Percentiles rank a stretch among this genome's conserved stretches.
Conservation (phyloP, 1,140 invertebrate species). For the Anastrepha ludens region DNA sequence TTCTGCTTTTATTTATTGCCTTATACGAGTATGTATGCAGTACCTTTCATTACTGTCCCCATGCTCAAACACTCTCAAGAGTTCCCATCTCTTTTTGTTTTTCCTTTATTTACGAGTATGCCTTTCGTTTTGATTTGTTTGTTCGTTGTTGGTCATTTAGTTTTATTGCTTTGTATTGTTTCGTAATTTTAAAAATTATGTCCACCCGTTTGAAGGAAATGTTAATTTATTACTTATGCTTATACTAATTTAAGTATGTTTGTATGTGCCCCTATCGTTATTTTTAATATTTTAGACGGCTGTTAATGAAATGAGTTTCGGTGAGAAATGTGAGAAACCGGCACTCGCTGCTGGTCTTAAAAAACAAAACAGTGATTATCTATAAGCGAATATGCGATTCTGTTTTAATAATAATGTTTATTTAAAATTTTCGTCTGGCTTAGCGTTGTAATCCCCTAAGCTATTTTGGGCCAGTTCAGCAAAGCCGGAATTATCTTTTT, state of each 20-base stretch:
- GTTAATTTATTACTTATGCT: neutral
- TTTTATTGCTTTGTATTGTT: slow-evolving; percentile 52
- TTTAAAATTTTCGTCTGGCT: too few relatives aligned
- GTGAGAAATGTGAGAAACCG: too few relatives aligned
- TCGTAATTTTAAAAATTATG: slow-evolving; percentile 34
- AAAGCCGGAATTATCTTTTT: too few relatives aligned
- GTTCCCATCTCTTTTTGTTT: neutral
- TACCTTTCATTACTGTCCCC: slow-evolving; percentile 35
- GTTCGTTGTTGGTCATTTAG: slow-evolving; percentile 36
- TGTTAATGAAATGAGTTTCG: too few relatives aligned
- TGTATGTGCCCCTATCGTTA: neutral
- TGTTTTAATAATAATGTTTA: too few relatives aligned
- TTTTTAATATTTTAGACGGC: too few relatives aligned
- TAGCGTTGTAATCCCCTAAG: too few relatives aligned
- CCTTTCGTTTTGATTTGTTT: neutral
- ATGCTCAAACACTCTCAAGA: neutral
- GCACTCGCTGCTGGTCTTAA: too few relatives aligned
- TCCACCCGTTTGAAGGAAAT: slow-evolving; percentile 20
- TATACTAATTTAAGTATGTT: neutral
- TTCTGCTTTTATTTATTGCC: slow-evolving; percentile 3
- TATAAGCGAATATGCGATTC: too few relatives aligned
- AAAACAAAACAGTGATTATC: too few relatives aligned
- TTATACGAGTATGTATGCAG: neutral
- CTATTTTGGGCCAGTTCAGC: too few relatives aligned
- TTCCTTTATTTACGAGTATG: neutral